Percentiles rank a stretch among this genome's conserved stretches.
Evolutionary conservation across 2,113 vertebrate species (phyloP).

Genomic region (Lepus timidus): DNA sequence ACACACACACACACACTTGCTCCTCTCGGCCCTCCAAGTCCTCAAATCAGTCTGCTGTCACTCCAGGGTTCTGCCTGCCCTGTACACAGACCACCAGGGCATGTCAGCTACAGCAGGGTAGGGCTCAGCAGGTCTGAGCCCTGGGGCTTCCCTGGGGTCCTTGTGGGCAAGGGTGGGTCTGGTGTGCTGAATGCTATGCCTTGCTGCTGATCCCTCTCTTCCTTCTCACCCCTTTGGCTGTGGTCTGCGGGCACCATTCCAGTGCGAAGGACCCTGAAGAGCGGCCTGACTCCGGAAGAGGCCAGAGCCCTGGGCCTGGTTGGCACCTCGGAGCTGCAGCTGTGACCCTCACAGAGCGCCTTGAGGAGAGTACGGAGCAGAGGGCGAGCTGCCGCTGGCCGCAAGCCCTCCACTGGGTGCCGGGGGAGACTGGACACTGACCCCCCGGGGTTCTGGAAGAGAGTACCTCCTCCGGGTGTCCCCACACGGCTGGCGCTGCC

Average conservation of each 20-base stretch:
- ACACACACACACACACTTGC: too few relatives aligned
- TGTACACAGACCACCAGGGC: not conserved
- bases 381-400: not conserved
- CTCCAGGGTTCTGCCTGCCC: not conserved
- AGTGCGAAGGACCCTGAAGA: constrained; percentile 98
- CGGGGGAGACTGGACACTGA: not conserved
- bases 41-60: not conserved
- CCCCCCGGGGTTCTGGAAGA: constrained; percentile 52
- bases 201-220: constrained; percentile 67
- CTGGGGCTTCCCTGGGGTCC: not conserved
- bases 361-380: not conserved
- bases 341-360: constrained; percentile 88
- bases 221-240: constrained; percentile 43
- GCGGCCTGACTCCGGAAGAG: constrained; percentile 95
- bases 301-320: constrained; percentile 96
- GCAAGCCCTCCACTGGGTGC: not conserved
- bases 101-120: not conserved
- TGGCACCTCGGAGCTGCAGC: constrained; percentile 95
- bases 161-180: too few relatives aligned
- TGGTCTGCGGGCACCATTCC: constrained; percentile 49
- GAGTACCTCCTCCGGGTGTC: constrained; percentile 63
- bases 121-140: rapidly evolving
- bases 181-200: not conserved
- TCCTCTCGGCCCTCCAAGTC: not conserved
- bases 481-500: constrained; percentile 51